These are phyloP conservation scores for Ophiothrix spiculata DNA, from an alignment of 35 echinoderm and acorn worm species.

Conservation along the genomic window DNA sequence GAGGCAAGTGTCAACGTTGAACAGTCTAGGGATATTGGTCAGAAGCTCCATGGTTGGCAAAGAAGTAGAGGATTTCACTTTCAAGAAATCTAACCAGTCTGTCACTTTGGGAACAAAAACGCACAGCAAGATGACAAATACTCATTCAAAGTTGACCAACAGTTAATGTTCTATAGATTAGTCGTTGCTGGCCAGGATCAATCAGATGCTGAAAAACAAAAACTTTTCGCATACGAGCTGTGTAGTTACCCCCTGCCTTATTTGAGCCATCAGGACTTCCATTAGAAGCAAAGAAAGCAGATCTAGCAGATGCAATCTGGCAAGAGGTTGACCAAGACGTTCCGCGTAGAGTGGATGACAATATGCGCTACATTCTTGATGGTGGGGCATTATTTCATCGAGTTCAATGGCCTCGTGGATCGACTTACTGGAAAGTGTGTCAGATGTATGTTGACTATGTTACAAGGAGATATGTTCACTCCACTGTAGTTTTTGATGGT, in stretches of 20 bases:
- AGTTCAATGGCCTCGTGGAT: conserved; percentile 49
- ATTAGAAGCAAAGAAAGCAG: conserved; percentile 34
- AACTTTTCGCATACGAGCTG: conserved; percentile 65
- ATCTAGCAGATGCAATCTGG: conserved; percentile 49
- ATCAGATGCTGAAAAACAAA: not conserved
- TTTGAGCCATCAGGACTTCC: conserved; percentile 35
- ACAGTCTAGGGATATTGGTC: conserved; percentile 32
- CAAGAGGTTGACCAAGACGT: not conserved
- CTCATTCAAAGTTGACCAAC: conserved; percentile 52
- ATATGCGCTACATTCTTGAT: conserved; percentile 73
- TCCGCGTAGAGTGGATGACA: not conserved
- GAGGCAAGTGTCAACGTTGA: conserved; percentile 54
- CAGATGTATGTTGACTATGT: not conserved
- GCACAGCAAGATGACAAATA: conserved; percentile 32
- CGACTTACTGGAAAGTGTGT: conserved; percentile 38
- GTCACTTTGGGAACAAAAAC: conserved; percentile 45
- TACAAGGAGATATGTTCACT: conserved; percentile 22
- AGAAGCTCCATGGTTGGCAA: conserved; percentile 24
- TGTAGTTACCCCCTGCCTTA: conserved; percentile 78
- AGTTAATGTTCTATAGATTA: conserved; percentile 68
- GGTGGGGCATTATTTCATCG: conserved; percentile 67
- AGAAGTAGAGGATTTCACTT: conserved; percentile 39
- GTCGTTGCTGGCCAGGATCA: conserved; percentile 8
- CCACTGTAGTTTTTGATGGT: conserved; percentile 59
- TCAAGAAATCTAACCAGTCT: conserved; percentile 54